Evolutionary conservation across 2,113 vertebrate species (phyloP), one percentile per base, ranked within the genome.

Genomic region (Campylomormyrus numenius): DNA sequence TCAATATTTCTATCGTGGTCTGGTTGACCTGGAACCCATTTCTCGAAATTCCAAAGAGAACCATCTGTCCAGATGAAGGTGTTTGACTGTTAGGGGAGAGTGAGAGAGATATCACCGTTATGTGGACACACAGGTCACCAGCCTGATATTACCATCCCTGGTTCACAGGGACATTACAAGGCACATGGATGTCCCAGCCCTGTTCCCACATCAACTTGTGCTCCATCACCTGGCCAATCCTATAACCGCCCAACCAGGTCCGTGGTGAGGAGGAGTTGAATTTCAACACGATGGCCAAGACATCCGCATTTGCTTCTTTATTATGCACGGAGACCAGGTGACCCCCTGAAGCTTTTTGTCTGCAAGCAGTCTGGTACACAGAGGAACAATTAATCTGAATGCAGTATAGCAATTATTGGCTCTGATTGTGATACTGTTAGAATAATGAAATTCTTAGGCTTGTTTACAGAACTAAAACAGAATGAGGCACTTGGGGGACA

Each of bases 281-380:
- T 58, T 89, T 91, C 88, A 53, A 86, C 42, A 85, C 45, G 0
- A 91, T 15, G 31, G 53, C 77, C 6, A 87, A 45, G 42, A 91
- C 21, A 21, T 89, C 17, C 4, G 0, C 8, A 56, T 91, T 91
- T 35, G 45, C 56, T 27, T 89, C 0, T 0, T 56, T 0, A 50
- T 45, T 35, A 21, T 91, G 90, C 13, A 91, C 84, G 3, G 88
- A 91, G 35, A 91, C 88, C 88, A 91, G 80, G 84, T 91, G 90
- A 52, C 80, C 35, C 6, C 88, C 88, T 13, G 24, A 7, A 15
- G 2, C 88, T 3, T 35, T 35, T 10, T 77, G 42, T 24, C 88
- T 89, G 62, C 90, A 91, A 9, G 9, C 2, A 15, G 45, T 46
- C 90, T 91, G 84, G 84, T 15, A 74, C 70, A 77, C 7, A 70